A percentile compares a stretch with the other conserved stretches of the same genome.
Evolutionary conservation across 2,113 vertebrate genomes (phyloP).

Genomic region (Turdus rufiventris): DNA sequence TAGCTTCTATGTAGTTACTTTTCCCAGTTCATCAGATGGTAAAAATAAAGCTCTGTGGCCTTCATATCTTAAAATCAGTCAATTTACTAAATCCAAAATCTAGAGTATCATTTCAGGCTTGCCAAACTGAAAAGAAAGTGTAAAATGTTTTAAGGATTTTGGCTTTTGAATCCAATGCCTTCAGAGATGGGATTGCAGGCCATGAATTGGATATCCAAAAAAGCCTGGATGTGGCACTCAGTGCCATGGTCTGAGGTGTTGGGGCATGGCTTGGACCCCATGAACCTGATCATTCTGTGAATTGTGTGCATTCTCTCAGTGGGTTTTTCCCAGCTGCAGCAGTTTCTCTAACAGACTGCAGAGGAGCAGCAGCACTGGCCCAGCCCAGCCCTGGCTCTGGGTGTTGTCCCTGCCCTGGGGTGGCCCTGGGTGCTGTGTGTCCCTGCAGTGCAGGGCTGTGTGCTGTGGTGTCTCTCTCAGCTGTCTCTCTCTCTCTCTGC

Average conservation of each 20-base stretch:
- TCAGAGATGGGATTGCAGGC: not conserved
- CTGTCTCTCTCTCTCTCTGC: not conserved
- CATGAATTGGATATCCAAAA: not conserved
- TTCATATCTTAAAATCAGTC: not conserved
- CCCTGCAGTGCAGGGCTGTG: not conserved
- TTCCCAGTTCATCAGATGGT: not conserved
- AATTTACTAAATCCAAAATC: not conserved
- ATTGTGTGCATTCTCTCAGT: too few relatives aligned
- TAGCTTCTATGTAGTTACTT: not conserved
- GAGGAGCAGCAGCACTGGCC: fast-evolving
- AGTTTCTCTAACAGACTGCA: not conserved
- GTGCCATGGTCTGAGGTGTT: too few relatives aligned
- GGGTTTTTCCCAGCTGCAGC: fast-evolving
- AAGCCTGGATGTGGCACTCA: too few relatives aligned
- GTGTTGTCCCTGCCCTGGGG: not conserved
- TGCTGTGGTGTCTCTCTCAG: fast-evolving
- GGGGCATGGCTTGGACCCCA: too few relatives aligned
- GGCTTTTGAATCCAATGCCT: not conserved
- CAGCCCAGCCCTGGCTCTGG: not conserved
- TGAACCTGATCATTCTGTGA: too few relatives aligned
- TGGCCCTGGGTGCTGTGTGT: fast-evolving
- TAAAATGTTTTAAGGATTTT: not conserved
- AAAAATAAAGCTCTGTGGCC: not conserved
- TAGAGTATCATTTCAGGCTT: not conserved
- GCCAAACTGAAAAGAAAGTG: not conserved